Evolutionary conservation across 2,113 vertebrate species (phyloP).

Genomic region (Lathamus discolor): DNA sequence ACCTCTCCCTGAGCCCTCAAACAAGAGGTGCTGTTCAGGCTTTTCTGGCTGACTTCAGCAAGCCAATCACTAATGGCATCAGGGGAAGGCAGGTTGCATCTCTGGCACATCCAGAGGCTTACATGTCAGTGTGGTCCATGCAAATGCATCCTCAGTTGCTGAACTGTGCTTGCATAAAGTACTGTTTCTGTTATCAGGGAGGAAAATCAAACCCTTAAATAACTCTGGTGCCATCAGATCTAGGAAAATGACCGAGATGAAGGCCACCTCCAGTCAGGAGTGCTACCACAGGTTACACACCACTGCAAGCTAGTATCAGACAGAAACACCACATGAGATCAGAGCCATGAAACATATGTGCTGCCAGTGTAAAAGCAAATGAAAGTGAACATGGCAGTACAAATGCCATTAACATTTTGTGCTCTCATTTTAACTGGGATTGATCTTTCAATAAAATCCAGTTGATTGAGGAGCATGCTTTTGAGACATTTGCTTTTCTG

Average conservation of each 20-base stretch:
- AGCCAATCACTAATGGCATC: neutral
- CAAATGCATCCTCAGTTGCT: neutral
- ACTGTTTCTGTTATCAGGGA: neutral
- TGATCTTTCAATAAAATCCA: constrained; percentile 61
- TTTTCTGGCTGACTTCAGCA: neutral
- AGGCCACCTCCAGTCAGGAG: neutral
- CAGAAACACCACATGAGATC: neutral
- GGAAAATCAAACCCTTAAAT: neutral
- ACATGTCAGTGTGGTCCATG: accelerated
- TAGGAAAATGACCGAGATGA: neutral
- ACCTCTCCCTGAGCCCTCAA: neutral
- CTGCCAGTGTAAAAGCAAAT: neutral
- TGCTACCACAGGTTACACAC: neutral
- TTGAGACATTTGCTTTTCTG: constrained; percentile 60
- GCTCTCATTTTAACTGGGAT: constrained; percentile 57
- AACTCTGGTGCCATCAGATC: neutral
- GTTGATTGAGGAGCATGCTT: constrained; percentile 27
- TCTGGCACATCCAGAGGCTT: neutral
- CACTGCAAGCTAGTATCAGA: neutral
- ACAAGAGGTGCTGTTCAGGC: neutral
- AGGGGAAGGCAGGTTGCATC: neutral
- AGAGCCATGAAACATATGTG: neutral
- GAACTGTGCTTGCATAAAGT: neutral
- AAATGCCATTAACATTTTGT: neutral
- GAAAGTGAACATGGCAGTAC: neutral